phyloP scores from a whole-genome alignment of 2,797 vertebrate species.

The Tadarida brasiliensis region DNA sequence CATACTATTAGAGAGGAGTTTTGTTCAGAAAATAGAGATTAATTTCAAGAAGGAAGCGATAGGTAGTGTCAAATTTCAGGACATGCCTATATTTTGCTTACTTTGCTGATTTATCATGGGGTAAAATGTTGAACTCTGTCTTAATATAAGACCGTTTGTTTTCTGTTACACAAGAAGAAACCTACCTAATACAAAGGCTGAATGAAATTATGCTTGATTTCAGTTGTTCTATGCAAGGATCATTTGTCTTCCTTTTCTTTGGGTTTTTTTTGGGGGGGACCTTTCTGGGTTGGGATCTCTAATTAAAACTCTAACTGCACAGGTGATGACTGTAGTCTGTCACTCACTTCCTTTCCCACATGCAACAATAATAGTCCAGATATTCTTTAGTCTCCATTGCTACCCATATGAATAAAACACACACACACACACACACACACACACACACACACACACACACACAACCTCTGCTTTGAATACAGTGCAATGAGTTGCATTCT shows the following conservation, averaged over 20 bases:
- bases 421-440: not conserved
- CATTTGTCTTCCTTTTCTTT: not conserved
- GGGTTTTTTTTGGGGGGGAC: not conserved
- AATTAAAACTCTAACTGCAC: not conserved
- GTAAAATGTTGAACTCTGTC: not conserved
- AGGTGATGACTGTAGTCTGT: not conserved
- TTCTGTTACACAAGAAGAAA: not conserved
- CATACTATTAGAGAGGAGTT: not conserved
- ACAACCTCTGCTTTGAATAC: not conserved
- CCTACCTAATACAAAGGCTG: not conserved
- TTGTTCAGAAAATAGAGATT: not conserved
- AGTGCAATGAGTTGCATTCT: not conserved
- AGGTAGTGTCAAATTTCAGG: not conserved
- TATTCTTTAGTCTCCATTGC: not conserved
- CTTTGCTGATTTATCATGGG: not conserved
- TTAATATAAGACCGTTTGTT: not conserved
- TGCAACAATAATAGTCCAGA: not conserved
- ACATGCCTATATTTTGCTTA: not conserved
- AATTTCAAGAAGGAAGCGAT: slow-evolving; percentile 41
- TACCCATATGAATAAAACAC: not conserved
- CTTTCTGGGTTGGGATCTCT: not conserved
- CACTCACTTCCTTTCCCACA: not conserved
- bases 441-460: not conserved
- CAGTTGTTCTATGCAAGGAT: not conserved
- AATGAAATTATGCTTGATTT: not conserved